A percentile compares a stretch with the other conserved stretches of the same genome.
Evolutionary conservation across 2,888 invertebrate species (phyloP).

Genomic region (Lepidochitona cinerea): DNA sequence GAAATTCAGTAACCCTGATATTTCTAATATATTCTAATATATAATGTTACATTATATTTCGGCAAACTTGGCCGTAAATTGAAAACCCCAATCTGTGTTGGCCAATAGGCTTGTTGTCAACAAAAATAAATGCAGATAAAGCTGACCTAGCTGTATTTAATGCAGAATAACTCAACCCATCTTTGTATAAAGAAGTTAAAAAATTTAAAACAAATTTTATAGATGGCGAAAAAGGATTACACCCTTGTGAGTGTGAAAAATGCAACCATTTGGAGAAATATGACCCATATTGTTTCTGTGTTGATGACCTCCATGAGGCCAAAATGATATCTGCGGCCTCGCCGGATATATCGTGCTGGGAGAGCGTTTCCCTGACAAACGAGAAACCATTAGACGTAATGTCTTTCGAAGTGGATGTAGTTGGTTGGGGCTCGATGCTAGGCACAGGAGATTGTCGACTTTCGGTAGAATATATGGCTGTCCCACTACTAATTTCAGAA

Average conservation of each 20-base stretch:
- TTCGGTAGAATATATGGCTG: no score
- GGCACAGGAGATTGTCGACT: constrained; percentile 1
- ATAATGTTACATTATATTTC: constrained; percentile 29
- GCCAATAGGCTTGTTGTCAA: constrained; percentile 6
- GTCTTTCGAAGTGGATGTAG: no score
- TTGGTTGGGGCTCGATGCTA: constrained; percentile 10
- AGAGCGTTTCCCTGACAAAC: no score
- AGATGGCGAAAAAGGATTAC: constrained; percentile 30
- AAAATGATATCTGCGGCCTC: constrained; percentile 28
- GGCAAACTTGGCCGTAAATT: constrained; percentile 22
- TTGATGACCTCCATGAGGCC: constrained; percentile 28
- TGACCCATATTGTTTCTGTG: constrained; percentile 19
- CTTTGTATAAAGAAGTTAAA: constrained; percentile 11
- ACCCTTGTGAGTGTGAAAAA: constrained; percentile 18
- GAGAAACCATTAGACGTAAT: no score
- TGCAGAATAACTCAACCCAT: constrained; percentile 20
- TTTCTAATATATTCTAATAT: constrained; percentile 17
- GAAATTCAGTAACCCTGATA: constrained; percentile 1
- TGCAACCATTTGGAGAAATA: constrained; percentile 21
- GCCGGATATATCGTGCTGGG: no score
- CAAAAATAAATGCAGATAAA: neutral
- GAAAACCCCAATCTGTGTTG: constrained; percentile 30
- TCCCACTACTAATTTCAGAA: constrained; percentile 13
- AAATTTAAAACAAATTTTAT: constrained; percentile 15
- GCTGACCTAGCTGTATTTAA: constrained; percentile 21